Conservation (phyloP, 1,140 invertebrate species). For the silkworm (Bombyx mori) region DNA sequence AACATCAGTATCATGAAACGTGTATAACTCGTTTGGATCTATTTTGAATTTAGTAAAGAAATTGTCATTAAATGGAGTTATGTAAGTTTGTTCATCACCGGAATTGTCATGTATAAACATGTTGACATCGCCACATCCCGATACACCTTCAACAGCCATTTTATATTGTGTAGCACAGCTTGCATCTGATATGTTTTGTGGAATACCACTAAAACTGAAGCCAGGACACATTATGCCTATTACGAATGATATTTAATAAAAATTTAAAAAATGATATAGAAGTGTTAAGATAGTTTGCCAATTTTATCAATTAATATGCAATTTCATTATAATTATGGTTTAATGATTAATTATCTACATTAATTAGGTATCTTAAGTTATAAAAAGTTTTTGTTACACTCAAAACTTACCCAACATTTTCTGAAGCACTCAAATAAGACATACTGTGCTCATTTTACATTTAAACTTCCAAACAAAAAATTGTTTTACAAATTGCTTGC, state of each 20-base stretch:
- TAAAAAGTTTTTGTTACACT: not conserved
- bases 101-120: constrained; percentile 57
- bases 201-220: constrained; percentile 65
- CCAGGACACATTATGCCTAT: no score
- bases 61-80: constrained; percentile 59
- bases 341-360: no score
- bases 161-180: constrained; percentile 63
- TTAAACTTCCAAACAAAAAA: constrained; percentile 46
- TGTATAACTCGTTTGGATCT: constrained; percentile 62
- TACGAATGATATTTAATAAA: no score
- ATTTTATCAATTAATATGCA: no score
- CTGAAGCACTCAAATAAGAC: constrained; percentile 70
- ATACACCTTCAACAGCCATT: constrained; percentile 59
- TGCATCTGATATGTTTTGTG: constrained; percentile 65
- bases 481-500: constrained; percentile 33
- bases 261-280: no score
- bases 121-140: constrained; percentile 52
- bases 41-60: constrained; percentile 67
- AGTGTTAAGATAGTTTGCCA: no score
- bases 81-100: constrained; percentile 53
- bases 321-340: no score
- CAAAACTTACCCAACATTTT: constrained; percentile 64
- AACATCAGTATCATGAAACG: constrained; percentile 65
- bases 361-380: no score
- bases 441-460: constrained; percentile 66